Conservation (phyloP, 2,888 invertebrate species). For the Sphinx pinastri region DNA sequence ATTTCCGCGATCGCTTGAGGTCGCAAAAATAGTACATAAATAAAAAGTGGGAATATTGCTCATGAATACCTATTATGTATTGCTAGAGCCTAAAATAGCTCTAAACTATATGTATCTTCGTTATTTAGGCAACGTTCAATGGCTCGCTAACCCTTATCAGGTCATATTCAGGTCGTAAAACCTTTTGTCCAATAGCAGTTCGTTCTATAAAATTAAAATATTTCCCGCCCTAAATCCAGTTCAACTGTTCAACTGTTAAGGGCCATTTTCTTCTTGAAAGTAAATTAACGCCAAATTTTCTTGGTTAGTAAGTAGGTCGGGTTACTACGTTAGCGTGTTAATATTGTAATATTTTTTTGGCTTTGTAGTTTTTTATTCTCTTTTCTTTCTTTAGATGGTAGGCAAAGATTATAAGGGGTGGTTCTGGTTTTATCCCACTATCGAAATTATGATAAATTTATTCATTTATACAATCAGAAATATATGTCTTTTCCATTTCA, state of each 20-base stretch:
- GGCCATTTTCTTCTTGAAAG: slow-evolving; percentile 34
- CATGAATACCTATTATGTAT: no score
- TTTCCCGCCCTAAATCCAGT: background rate
- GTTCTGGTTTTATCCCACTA: background rate
- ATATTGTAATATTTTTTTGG: slow-evolving; percentile 16
- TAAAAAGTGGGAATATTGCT: no score
- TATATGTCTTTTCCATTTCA: no score
- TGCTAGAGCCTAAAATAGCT: no score
- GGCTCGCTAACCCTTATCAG: no score
- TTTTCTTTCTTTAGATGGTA: background rate
- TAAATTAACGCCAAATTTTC: slow-evolving; percentile 32
- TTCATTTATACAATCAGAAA: background rate
- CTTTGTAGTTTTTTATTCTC: background rate
- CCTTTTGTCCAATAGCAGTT: background rate
- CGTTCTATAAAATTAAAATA: slow-evolving; percentile 23
- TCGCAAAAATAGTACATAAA: no score
- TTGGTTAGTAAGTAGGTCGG: slow-evolving; percentile 36
- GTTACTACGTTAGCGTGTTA: slow-evolving; percentile 31
- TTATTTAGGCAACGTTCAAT: no score
- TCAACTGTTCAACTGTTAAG: slow-evolving; percentile 30
- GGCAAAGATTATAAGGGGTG: background rate
- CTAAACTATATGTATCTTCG: no score
- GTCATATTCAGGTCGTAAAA: background rate
- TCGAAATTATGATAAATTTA: background rate
- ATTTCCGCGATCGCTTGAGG: no score